These are phyloP conservation scores for Alsophila aescularia DNA, from an alignment of 2,888 invertebrate species.

Conservation along the genomic window DNA sequence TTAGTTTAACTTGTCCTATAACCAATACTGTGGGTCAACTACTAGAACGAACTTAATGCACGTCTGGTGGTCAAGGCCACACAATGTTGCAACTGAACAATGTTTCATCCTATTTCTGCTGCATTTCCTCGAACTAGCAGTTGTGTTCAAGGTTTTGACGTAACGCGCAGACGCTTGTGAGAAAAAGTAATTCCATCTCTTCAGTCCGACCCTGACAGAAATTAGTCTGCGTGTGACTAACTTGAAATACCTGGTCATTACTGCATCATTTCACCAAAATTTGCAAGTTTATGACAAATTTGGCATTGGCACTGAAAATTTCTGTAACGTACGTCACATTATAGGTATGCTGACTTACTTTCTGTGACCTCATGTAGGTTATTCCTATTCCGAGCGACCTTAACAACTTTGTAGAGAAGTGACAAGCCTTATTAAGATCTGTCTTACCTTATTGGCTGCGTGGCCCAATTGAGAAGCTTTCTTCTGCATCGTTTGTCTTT, in stretches of 20 bases:
- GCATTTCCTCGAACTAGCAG: conserved; percentile 14
- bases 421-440: conserved; percentile 72
- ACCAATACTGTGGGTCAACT: no score
- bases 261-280: conserved; percentile 13
- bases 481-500: not conserved
- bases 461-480: conserved; percentile 47
- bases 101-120: conserved; percentile 3
- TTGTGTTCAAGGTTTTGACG: conserved; percentile 4
- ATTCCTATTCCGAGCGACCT: conserved; percentile 54
- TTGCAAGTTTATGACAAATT: conserved; percentile 31
- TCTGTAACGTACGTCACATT: conserved; percentile 47
- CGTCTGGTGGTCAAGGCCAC: no score
- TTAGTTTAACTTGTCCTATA: no score
- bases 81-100: not conserved
- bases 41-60: no score
- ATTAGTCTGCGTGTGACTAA: conserved; percentile 13
- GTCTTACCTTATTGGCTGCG: conserved; percentile 58
- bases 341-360: conserved; percentile 34
- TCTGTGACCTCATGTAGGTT: conserved; percentile 54
- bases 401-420: conserved; percentile 60
- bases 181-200: conserved; percentile 8
- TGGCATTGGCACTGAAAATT: conserved; percentile 38
- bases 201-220: conserved; percentile 11
- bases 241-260: conserved; percentile 8
- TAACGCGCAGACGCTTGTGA: not conserved